Evolutionary conservation across 2,113 vertebrate genomes (phyloP), one percentile per base, ranked within the genome.

Genomic region (Rhabdornis inornatus): DNA sequence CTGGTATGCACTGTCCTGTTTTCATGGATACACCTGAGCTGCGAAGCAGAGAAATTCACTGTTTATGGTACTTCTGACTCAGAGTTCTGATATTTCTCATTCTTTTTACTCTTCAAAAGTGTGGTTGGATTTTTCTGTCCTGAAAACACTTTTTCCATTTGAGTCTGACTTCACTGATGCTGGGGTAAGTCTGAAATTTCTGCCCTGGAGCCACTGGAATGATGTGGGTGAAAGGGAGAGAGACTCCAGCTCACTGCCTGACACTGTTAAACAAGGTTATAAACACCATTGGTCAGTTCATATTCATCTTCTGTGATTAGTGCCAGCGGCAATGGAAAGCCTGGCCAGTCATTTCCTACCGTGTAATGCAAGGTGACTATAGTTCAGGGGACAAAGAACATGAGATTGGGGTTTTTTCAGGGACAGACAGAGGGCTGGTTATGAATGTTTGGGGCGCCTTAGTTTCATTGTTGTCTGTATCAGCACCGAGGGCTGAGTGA

Each of bases 291-390:
- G 92, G 82, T 75, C 76, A 74, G 84, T 80, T 91, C 79, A 64
- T 84, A 88, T 78, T 66, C 84, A 74, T 94, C 84, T 91, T 37
- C 84, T 76, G 87, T 81, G 91, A 79, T 91, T 66, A 87, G 61
- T 35, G 25, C 69, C 68, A 57, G 57, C 14, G 35, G 70, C 89
- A 79, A 74, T 69, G 76, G 83, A 64, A 87, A 93, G 94, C 84
- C 95, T 88, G 82, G 74, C 92, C 59, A 71, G 60, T 91, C 91
- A 95, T 82, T 92, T 55, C 64, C 3, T 35, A 94, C 87, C 82
- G 28, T 96, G 95, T 94, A 96, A 89, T 92, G 82, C 85, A 92
- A 94, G 89, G 91, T 95, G 97, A 96, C 95, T 90, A 24, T 30
- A 88, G 91, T 86, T 85, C 68, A 79, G 74, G 55, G 82, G 75